These are phyloP conservation scores for Aphyosemion australe DNA, from an alignment of 2,113 vertebrate genomes.

Conservation along the genomic window DNA sequence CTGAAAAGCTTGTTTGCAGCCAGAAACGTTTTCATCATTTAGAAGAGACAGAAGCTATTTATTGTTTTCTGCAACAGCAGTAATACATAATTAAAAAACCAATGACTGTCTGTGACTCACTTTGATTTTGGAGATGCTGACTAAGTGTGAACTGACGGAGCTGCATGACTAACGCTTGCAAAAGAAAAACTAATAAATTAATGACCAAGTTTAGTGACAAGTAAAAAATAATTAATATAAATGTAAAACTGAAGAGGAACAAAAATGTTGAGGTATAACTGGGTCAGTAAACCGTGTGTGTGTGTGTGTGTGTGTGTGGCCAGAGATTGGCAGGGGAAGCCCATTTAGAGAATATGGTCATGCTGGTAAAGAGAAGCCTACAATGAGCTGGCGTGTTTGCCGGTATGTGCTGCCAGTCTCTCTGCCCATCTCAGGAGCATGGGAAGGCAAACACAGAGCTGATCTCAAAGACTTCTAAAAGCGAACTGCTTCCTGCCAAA, in stretches of 20 bases:
- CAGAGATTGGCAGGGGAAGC: slow-evolving; percentile 44
- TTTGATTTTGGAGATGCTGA: slow-evolving; percentile 2
- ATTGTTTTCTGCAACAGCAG: background rate
- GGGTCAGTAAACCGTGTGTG: slow-evolving; percentile 46
- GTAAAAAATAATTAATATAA: background rate
- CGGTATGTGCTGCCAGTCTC: slow-evolving; percentile 57
- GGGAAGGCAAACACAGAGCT: slow-evolving; percentile 80
- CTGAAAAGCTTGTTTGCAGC: no score
- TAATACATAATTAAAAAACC: slow-evolving; percentile 4
- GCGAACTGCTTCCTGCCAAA: slow-evolving; percentile 68
- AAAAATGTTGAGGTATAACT: slow-evolving; percentile 33
- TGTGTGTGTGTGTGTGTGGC: background rate
- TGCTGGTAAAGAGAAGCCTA: slow-evolving; percentile 38
- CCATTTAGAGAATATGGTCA: slow-evolving; percentile 47
- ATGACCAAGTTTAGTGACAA: background rate
- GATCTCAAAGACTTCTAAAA: slow-evolving; percentile 76
- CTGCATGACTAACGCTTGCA: background rate
- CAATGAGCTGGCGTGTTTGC: slow-evolving; percentile 57
- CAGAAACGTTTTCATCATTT: background rate
- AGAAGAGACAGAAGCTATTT: background rate
- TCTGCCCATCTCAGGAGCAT: slow-evolving; percentile 66
- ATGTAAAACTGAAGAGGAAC: slow-evolving; percentile 3
- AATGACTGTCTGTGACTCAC: background rate
- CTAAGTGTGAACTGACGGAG: background rate
- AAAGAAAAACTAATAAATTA: background rate